Percentiles rank a stretch among this genome's conserved stretches.
phyloP scores from a whole-genome alignment of 2,797 vertebrate species.

The Tenualosa ilisha region DNA sequence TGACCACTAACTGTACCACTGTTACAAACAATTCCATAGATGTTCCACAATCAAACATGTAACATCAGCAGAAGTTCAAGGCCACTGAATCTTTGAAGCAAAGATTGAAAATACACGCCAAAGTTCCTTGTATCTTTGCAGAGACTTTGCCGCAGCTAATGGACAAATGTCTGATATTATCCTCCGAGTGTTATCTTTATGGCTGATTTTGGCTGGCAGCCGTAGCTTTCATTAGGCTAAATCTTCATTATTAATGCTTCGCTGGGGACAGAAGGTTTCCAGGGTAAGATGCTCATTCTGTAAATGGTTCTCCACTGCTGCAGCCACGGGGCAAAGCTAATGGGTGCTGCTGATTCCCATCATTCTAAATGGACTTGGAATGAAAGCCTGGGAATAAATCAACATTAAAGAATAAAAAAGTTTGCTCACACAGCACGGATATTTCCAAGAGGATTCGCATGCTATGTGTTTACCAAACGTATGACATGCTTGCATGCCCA shows the following conservation, averaged over 20 bases:
- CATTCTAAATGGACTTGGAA: slow-evolving; percentile 64
- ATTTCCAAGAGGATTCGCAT: not conserved
- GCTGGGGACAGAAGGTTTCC: slow-evolving; percentile 72
- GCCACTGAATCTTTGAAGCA: not conserved
- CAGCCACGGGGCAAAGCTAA: slow-evolving; percentile 77
- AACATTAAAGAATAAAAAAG: slow-evolving; percentile 53
- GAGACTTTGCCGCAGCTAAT: slow-evolving; percentile 64
- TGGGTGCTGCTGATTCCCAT: slow-evolving; percentile 72
- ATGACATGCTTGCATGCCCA: not conserved
- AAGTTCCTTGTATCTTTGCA: slow-evolving; percentile 48
- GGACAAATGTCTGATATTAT: slow-evolving; percentile 65
- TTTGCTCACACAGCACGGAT: not conserved
- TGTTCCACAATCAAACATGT: not conserved
- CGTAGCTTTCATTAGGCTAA: slow-evolving; percentile 75
- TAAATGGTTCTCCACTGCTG: slow-evolving; percentile 72
- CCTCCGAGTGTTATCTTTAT: slow-evolving; percentile 76
- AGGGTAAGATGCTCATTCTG: slow-evolving; percentile 73
- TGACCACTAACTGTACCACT: not conserved
- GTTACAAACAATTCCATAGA: not conserved
- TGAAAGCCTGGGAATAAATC: slow-evolving; percentile 52
- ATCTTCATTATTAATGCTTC: slow-evolving; percentile 78
- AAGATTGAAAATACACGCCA: not conserved
- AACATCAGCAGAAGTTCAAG: not conserved
- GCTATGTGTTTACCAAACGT: not conserved
- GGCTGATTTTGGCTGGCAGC: slow-evolving; percentile 70